Evolutionary conservation across 2,888 invertebrate species (phyloP).

Genomic region (Lasioglossum pauxillum): DNA sequence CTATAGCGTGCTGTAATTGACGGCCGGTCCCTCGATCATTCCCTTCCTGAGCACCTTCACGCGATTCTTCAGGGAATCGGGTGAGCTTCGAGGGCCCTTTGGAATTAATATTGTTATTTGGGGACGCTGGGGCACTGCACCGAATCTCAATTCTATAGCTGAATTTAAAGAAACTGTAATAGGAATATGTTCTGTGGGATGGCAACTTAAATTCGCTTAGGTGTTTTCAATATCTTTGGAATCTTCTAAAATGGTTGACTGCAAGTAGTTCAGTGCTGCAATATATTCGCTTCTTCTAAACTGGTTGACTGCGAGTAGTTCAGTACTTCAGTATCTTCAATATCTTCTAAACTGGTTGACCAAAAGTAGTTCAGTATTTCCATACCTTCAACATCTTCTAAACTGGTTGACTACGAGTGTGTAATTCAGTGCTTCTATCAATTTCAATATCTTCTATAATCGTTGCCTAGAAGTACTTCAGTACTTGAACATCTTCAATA

Average conservation of each 20-base stretch:
- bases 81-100: not conserved
- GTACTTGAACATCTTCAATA: too few relatives aligned
- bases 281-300: too few relatives aligned
- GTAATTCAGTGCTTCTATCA: not conserved
- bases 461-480: not conserved
- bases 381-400: too few relatives aligned
- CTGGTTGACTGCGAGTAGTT: too few relatives aligned
- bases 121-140: not conserved
- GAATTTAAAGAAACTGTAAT: not conserved
- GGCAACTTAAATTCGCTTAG: not conserved
- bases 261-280: not conserved
- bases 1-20: not conserved
- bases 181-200: not conserved
- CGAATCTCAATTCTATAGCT: not conserved
- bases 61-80: slow-evolving; percentile 1
- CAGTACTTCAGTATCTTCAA: too few relatives aligned
- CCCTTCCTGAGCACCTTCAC: not conserved
- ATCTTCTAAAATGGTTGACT: not conserved
- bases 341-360: too few relatives aligned
- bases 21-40: not conserved
- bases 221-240: not conserved
- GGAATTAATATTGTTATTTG: not conserved
- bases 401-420: too few relatives aligned
- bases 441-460: too few relatives aligned
- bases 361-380: too few relatives aligned